Conservation (phyloP, 2,888 invertebrate genomes). For the Nysson spinosus region DNA sequence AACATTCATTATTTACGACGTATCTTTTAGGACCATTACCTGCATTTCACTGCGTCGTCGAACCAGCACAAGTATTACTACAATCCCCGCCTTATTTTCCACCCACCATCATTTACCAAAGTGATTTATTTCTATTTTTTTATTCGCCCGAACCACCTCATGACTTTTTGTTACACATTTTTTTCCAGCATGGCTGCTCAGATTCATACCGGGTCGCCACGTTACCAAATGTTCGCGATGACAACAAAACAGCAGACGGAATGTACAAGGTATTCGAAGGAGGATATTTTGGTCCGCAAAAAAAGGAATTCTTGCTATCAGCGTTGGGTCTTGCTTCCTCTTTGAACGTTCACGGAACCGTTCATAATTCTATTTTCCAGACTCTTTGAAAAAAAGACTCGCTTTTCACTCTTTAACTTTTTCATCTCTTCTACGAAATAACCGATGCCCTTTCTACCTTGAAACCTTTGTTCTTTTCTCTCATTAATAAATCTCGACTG, state of each 20-base stretch:
- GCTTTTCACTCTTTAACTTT: no score
- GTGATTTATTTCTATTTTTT: slow-evolving; percentile 40
- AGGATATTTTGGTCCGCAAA: slow-evolving; percentile 40
- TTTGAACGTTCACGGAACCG: slow-evolving; percentile 1
- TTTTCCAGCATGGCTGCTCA: slow-evolving; percentile 92
- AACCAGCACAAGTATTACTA: not conserved
- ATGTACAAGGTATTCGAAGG: slow-evolving; percentile 87
- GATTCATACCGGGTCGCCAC: slow-evolving; percentile 99
- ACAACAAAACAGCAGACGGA: slow-evolving; percentile 97
- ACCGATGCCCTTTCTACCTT: no score
- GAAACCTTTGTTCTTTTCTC: no score
- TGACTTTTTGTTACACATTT: slow-evolving; percentile 63
- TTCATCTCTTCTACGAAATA: no score
- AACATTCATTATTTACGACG: no score
- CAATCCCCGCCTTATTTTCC: not conserved
- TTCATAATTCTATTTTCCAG: no score
- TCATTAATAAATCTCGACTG: no score
- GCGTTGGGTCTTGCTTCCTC: slow-evolving; percentile 30
- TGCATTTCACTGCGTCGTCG: slow-evolving; percentile 7
- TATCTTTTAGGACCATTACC: no score
- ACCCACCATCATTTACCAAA: slow-evolving; percentile 4
- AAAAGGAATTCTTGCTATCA: slow-evolving; percentile 23
- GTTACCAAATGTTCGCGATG: slow-evolving; percentile 93
- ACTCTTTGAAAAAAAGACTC: no score
- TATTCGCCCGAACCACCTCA: slow-evolving; percentile 34